A percentile compares a stretch with the other conserved stretches of the same genome.
These are phyloP conservation scores for Pristiophorus japonicus DNA, from an alignment of 2,113 vertebrate genomes.

Conservation along the genomic window DNA sequence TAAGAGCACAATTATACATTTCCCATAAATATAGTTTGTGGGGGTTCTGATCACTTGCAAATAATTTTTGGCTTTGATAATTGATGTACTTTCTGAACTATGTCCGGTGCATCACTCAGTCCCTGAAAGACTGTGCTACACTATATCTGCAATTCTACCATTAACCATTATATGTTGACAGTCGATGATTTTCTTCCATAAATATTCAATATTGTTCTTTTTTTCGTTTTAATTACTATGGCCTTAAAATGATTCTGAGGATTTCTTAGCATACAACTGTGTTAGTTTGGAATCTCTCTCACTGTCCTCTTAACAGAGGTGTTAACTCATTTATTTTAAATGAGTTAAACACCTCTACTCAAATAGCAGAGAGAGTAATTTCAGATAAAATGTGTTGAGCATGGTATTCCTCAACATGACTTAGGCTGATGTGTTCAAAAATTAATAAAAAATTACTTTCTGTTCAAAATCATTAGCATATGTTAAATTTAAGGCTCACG, in stretches of 20 bases:
- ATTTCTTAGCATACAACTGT: neutral
- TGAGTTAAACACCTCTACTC: neutral
- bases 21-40: slow-evolving; percentile 26
- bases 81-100: neutral
- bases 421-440: neutral
- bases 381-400: slow-evolving; percentile 2
- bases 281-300: neutral
- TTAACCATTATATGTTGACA: neutral
- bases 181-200: neutral
- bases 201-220: neutral
- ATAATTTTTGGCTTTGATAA: neutral
- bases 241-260: neutral
- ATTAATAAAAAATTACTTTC: neutral
- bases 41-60: neutral
- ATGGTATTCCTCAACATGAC: neutral
- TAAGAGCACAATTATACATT: neutral
- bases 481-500: neutral
- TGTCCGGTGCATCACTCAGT: neutral
- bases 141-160: neutral
- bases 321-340: neutral
- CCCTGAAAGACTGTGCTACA: neutral
- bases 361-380: neutral
- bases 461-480: neutral
- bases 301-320: neutral
- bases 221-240: neutral